These are phyloP conservation scores for Oreotrochilus melanogaster DNA, from an alignment of 2,113 vertebrate genomes.

Conservation along the genomic window DNA sequence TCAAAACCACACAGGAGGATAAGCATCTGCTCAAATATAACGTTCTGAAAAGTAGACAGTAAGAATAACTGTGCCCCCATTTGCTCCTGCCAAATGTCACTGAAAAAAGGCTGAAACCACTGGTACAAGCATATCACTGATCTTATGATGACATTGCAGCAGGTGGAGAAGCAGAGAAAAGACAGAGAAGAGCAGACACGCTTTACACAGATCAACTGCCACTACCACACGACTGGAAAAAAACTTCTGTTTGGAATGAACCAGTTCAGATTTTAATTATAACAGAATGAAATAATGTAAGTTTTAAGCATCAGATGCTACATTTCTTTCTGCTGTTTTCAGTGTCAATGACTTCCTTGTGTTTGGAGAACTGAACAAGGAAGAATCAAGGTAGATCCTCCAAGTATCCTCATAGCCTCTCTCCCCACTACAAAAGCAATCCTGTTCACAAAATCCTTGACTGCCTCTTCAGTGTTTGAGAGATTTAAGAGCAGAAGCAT, in stretches of 20 bases:
- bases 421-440: neutral
- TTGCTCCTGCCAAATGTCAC: neutral
- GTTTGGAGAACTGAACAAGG: neutral
- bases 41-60: neutral
- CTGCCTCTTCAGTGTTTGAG: neutral
- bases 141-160: neutral
- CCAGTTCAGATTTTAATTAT: neutral
- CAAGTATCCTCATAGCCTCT: neutral
- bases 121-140: neutral
- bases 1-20: neutral
- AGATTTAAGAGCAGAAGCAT: neutral
- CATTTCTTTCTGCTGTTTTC: neutral
- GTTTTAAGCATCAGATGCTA: neutral
- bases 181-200: neutral
- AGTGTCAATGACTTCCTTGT: neutral
- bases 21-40: neutral
- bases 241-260: neutral
- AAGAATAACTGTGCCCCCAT: neutral
- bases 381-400: neutral
- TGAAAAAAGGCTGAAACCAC: neutral
- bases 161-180: neutral
- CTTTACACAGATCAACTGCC: neutral
- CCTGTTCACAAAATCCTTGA: neutral
- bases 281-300: neutral
- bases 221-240: neutral